phyloP scores from a whole-genome alignment of 30 jellyfish, hydroid and myxozoan species.

The Cassiopea xamachana region DNA sequence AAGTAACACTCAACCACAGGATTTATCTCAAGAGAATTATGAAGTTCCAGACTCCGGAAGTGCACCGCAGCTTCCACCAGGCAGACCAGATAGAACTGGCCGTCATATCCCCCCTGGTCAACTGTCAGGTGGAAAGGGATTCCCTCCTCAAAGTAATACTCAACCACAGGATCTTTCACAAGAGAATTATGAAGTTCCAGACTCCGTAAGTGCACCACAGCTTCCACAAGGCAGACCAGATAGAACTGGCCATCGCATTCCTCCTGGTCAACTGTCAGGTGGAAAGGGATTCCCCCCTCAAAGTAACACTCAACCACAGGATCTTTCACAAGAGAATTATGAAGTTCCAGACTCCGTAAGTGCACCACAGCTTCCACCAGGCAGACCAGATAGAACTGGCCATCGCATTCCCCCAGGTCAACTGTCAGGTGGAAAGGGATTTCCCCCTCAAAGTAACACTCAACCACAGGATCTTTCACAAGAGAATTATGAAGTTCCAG shows the following conservation, averaged over 20 bases:
- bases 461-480: neutral
- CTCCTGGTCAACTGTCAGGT: neutral
- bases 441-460: neutral
- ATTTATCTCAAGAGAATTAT: neutral
- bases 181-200: neutral
- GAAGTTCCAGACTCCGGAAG: neutral
- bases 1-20: neutral
- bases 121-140: neutral
- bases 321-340: neutral
- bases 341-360: neutral
- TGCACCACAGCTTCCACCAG: neutral
- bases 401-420: neutral
- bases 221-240: neutral
- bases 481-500: constrained; percentile 13
- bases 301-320: neutral
- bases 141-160: neutral
- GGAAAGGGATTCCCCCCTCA: neutral
- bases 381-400: neutral
- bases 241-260: neutral
- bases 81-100: neutral
- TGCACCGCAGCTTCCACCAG: neutral
- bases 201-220: neutral
- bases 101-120: neutral
- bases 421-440: neutral
- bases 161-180: neutral